phyloP scores from a whole-genome alignment of 2,113 vertebrate species.

The Alligator sinensis region DNA sequence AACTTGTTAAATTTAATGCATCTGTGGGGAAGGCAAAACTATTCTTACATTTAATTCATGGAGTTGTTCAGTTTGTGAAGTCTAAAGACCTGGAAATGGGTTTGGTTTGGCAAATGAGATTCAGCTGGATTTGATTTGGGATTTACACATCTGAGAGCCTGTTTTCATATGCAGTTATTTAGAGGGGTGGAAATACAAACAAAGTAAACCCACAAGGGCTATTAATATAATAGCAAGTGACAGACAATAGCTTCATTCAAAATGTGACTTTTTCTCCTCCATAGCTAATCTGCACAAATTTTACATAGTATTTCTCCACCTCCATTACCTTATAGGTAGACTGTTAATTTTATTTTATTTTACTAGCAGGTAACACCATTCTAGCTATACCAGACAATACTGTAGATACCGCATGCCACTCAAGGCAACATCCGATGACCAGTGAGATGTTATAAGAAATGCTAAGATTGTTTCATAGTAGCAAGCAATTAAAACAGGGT shows the following conservation, averaged over 20 bases:
- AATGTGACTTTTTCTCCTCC: not conserved
- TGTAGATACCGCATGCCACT: not conserved
- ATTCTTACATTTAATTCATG: not conserved
- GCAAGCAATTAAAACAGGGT: not conserved
- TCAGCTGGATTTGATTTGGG: not conserved
- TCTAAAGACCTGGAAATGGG: not conserved
- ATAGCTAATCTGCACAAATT: not conserved
- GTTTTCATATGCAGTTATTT: not conserved
- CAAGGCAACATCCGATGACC: not conserved
- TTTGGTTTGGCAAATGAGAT: not conserved
- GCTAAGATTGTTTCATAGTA: not conserved
- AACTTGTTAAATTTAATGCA: not conserved
- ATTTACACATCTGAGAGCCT: not conserved
- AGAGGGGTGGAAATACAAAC: not conserved
- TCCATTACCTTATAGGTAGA: not conserved
- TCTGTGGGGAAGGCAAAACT: not conserved
- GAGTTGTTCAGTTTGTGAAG: not conserved
- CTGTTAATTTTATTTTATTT: not conserved
- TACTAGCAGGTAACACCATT: not conserved
- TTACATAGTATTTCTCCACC: not conserved
- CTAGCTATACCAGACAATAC: not conserved
- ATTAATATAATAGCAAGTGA: not conserved
- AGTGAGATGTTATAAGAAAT: not conserved
- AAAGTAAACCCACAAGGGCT: not conserved
- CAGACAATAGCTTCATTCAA: not conserved